These are phyloP conservation scores for Mamestra brassicae DNA, from an alignment of 2,888 invertebrate genomes.

Conservation along the genomic window DNA sequence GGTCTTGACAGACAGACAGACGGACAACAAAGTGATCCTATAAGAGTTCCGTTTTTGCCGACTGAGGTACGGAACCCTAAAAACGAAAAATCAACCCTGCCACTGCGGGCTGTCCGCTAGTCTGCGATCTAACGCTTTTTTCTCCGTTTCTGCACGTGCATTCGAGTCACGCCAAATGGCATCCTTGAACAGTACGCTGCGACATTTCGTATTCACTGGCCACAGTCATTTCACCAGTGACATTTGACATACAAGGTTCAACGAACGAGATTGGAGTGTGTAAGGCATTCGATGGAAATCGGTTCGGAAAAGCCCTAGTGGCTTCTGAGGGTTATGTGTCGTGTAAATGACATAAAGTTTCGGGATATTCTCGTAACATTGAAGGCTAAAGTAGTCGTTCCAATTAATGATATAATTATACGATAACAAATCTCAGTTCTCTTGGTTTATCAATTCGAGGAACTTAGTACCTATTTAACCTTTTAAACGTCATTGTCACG, in stretches of 20 bases:
- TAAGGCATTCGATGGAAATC: conserved; percentile 40
- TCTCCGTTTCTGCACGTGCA: conserved; percentile 56
- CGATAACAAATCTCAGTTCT: not conserved
- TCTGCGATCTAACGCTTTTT: conserved; percentile 41
- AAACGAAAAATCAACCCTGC: conserved; percentile 18
- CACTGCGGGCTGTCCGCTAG: conserved; percentile 23
- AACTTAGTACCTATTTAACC: no score
- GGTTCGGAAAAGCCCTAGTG: conserved; percentile 26
- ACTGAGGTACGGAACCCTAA: not conserved
- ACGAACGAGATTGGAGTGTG: conserved; percentile 66
- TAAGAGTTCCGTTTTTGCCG: no score
- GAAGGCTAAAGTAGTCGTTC: no score
- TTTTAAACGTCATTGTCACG: no score
- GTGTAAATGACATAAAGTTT: not conserved
- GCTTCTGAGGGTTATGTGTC: conserved; percentile 23
- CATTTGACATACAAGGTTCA: conserved; percentile 78
- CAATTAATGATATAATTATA: no score
- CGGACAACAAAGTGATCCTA: no score
- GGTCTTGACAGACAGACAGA: no score
- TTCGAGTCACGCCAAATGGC: conserved; percentile 83
- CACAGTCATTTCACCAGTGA: conserved; percentile 78
- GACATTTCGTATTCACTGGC: conserved; percentile 78
- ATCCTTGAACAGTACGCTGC: conserved; percentile 69
- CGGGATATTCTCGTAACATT: no score
- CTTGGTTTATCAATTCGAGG: no score